Evolutionary conservation across 92 coral and sea anemone species (phyloP), one percentile per base, ranked within the genome.

Genomic region (Chrysogorgia sp.): DNA sequence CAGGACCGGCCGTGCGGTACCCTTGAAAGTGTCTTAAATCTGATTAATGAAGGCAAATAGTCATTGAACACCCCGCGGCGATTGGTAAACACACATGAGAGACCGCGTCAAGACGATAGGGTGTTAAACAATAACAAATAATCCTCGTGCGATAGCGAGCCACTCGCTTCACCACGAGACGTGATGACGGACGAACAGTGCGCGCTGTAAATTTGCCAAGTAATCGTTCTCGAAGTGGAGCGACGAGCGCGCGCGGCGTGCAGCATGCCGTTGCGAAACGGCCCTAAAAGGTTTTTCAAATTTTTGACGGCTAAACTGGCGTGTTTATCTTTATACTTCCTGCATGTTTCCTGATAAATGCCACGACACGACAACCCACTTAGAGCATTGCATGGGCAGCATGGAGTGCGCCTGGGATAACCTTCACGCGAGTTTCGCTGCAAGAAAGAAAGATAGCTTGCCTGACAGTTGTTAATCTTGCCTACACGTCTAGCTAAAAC

Each of bases 91-190:
- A 47, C 53, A 47, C 14, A 47, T 7, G 14, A 47, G n/a, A 47
- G 53, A 7, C 53, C 53, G 53, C 53, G n/a, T 47, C 53, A 47
- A 47, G 53, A 47, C 53, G 53, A 47, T 47, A 47, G 53, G 53
- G 53, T 47, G 53, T 47, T 47, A 15, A 47, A 47, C 53, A 47
- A 47, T 47, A 47, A 15, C 53, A 47, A 47, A 47, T 47, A 47
- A 47, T 15, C n/a, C 53, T 47, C 15, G 10, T 47, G n/a, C 53
- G n/a, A 47, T 47, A 6, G 53, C 53, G 2, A 47, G n/a, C 53
- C 17, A 47, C 17, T n/a, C 53, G 53, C n/a, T 15, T 47, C 53
- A 15, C 53, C n/a, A 15, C 10, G 15, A n/a, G 15, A 37, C 7
- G 14, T 47, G n/a, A 47, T n/a, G n/a, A 47, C 15, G n/a, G n/a